Conservation (phyloP, 2,113 vertebrate genomes). For the Brachyhypopomus gauderio region DNA sequence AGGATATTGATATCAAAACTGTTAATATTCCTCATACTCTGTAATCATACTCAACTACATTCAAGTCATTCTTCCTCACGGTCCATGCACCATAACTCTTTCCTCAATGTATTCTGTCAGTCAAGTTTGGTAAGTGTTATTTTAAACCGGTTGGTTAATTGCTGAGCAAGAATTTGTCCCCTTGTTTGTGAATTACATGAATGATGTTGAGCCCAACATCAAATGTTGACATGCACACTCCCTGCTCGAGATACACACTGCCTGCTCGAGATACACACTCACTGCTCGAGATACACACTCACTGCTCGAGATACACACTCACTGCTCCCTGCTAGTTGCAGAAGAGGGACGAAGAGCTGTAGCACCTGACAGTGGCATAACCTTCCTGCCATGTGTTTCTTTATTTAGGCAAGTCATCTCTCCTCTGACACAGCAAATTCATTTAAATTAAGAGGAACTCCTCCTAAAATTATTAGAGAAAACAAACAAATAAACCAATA, state of each 20-base stretch:
- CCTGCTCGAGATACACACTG: neutral
- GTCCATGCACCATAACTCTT: neutral
- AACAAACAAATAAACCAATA: neutral
- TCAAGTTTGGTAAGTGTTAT: neutral
- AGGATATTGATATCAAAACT: neutral
- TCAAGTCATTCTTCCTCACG: neutral
- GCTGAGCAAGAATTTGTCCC: neutral
- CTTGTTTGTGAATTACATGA: neutral
- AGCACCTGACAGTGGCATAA: neutral
- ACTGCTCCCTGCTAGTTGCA: neutral
- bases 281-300: neutral
- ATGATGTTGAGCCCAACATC: neutral
- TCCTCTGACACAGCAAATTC: neutral
- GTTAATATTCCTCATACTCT: neutral
- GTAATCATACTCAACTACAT: neutral
- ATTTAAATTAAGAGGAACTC: neutral
- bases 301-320: neutral
- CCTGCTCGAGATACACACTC: neutral
- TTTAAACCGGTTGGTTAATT: constrained; percentile 15
- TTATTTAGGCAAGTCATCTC: neutral
- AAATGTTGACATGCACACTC: neutral
- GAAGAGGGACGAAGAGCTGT: no score
- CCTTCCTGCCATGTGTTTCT: neutral
- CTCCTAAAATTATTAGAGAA: neutral
- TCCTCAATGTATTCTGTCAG: neutral